Conservation (phyloP, 1,140 invertebrate genomes). For the Calosoma granatense region DNA sequence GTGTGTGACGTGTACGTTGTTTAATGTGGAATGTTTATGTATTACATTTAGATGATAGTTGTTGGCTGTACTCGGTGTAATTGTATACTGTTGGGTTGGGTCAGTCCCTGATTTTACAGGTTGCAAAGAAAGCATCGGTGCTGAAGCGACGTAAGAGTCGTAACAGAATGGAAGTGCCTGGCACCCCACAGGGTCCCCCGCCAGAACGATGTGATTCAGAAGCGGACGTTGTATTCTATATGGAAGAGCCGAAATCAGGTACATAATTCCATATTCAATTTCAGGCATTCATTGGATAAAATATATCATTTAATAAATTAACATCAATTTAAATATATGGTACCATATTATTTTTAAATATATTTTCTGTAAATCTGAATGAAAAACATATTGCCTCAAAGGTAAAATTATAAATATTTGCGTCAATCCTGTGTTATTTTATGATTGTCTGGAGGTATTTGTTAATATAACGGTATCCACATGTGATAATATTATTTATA, state of each 20-base stretch:
- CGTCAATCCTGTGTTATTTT: too few species aligned
- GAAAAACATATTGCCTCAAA: too few species aligned
- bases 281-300: background rate
- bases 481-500: background rate
- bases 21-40: too few species aligned
- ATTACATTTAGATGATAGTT: background rate
- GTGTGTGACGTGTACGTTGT: too few species aligned
- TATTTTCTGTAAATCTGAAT: too few species aligned
- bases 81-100: constrained; percentile 31
- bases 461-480: too few species aligned
- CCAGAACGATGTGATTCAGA: constrained; percentile 43
- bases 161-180: constrained; percentile 51
- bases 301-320: too few species aligned
- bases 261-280: background rate
- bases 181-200: constrained; percentile 18
- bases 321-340: too few species aligned
- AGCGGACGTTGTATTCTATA: constrained; percentile 58
- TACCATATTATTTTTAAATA: too few species aligned
- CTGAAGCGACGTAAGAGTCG: constrained; percentile 58
- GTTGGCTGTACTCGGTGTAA: background rate
- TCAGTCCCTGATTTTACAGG: constrained; percentile 59
- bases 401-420: too few species aligned
- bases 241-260: constrained; percentile 56
- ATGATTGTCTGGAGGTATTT: too few species aligned
- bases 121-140: constrained; percentile 62